Evolutionary conservation across 1,140 invertebrate species (phyloP).

Genomic region (Cotesia glomerata): DNA sequence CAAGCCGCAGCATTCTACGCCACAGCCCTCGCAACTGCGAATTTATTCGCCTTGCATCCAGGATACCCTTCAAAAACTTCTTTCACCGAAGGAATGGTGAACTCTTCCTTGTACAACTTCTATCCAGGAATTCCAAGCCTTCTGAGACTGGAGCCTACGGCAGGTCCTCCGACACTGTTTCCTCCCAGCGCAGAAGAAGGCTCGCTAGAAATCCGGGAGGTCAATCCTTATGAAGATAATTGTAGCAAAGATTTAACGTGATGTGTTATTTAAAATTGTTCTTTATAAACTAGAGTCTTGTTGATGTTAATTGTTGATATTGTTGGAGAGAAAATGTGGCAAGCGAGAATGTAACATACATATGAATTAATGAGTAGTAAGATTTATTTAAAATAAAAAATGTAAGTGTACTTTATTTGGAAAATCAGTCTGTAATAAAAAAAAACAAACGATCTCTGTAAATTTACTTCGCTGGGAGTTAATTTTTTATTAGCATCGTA

Average conservation of each 20-base stretch:
- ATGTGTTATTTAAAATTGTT: background rate
- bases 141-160: background rate
- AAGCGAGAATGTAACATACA: too few species aligned
- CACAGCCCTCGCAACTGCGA: constrained; percentile 31
- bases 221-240: background rate
- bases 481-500: background rate
- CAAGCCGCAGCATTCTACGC: constrained; percentile 34
- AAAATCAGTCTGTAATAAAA: too few species aligned
- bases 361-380: too few species aligned
- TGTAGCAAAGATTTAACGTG: constrained; percentile 9
- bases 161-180: constrained; percentile 11
- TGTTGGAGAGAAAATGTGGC: too few species aligned
- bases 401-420: too few species aligned
- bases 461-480: too few species aligned
- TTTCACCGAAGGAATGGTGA: background rate
- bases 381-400: too few species aligned
- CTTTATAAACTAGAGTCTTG: background rate
- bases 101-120: constrained; percentile 6
- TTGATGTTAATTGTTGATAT: background rate
- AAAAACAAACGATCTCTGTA: too few species aligned
- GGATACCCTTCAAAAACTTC: constrained; percentile 14
- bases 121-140: constrained; percentile 1
- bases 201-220: background rate
- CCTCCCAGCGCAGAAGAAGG: background rate
- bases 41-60: constrained; percentile 28